Conservation (phyloP, 2,113 vertebrate species). For the Apodemus sylvaticus region DNA sequence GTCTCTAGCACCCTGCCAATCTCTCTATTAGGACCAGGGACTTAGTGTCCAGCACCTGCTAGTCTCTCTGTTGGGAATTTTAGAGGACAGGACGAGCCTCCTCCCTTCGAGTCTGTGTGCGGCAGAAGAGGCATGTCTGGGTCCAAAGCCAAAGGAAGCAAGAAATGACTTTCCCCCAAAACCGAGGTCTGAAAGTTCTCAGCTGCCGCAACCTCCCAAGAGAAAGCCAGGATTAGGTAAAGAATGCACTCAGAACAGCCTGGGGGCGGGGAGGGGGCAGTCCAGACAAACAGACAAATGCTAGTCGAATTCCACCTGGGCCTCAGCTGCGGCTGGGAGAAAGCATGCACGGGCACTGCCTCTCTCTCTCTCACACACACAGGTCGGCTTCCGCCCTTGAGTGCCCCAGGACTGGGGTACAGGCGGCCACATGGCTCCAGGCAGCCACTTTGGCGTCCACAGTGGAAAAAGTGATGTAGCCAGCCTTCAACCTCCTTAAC, state of each 20-base stretch:
- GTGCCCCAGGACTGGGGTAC: not conserved
- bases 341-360: rapidly evolving
- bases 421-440: not conserved
- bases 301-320: not conserved
- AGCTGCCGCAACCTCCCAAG: not conserved
- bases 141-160: not conserved
- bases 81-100: not conserved
- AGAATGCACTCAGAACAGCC: not conserved
- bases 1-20: not conserved
- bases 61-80: not conserved
- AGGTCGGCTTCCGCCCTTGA: not conserved
- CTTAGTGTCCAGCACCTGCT: no score
- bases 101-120: not conserved
- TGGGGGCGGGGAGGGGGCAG: not conserved
- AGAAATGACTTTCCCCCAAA: not conserved
- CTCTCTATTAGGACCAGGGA: not conserved
- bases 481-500: not conserved
- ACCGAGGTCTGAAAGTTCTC: not conserved
- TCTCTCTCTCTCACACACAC: not conserved
- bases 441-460: not conserved
- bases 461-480: constrained; percentile 22
- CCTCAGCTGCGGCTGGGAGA: not conserved
- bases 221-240: not conserved
- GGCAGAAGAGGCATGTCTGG: not conserved
- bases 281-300: not conserved